Evolutionary conservation across 2,113 vertebrate species (phyloP).

Genomic region (Poicephalus gulielmi): DNA sequence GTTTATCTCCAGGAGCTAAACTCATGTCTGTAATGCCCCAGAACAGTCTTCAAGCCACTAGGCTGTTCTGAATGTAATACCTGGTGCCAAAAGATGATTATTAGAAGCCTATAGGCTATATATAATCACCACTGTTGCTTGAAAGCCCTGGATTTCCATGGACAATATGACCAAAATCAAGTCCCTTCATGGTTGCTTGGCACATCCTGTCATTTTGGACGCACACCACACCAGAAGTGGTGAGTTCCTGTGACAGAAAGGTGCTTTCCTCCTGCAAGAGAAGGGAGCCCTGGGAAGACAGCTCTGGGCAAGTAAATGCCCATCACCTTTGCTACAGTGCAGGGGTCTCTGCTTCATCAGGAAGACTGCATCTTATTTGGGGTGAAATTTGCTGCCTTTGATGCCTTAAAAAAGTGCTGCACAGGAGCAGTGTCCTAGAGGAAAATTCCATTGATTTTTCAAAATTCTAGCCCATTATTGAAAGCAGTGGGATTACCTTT

Average conservation of each 20-base stretch:
- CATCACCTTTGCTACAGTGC: neutral
- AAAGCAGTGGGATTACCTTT: neutral
- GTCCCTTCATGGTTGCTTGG: neutral
- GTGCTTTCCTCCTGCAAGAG: rapidly evolving
- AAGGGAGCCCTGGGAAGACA: neutral
- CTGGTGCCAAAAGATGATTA: neutral
- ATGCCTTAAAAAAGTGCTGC: neutral
- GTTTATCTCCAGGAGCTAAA: neutral
- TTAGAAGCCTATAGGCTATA: neutral
- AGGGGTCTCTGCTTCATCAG: rapidly evolving
- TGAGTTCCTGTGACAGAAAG: neutral
- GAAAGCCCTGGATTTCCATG: neutral
- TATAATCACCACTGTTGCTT: neutral
- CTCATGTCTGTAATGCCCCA: neutral
- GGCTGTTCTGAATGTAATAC: neutral
- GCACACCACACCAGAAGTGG: rapidly evolving
- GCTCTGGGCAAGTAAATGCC: neutral
- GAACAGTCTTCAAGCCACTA: neutral
- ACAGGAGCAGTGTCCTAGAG: neutral
- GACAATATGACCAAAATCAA: neutral
- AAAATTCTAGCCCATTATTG: neutral
- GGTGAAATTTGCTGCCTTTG: neutral
- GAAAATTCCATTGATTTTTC: neutral
- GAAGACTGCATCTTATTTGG: neutral
- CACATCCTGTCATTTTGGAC: neutral